A percentile compares a stretch with the other conserved stretches of the same genome.
These are phyloP conservation scores for Aeoliscus strigatus DNA, from an alignment of 2,797 vertebrate genomes.

Conservation along the genomic window DNA sequence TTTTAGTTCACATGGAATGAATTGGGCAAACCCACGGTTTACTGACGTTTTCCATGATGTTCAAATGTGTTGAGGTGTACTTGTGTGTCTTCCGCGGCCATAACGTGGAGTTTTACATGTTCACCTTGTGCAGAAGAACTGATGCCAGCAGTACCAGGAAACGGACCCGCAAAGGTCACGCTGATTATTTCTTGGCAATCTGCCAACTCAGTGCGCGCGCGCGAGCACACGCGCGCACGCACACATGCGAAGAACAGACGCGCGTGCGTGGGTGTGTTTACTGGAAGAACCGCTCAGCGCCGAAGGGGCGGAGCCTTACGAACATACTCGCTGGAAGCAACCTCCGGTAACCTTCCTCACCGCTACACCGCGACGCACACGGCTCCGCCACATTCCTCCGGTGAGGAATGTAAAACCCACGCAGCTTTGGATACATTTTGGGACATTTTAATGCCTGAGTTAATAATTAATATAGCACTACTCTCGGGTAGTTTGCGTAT, in stretches of 20 bases:
- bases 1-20: too few relatives aligned
- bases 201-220: slow-evolving; percentile 50
- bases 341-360: slow-evolving; percentile 63
- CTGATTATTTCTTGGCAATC: slow-evolving; percentile 77
- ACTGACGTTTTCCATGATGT: too few relatives aligned
- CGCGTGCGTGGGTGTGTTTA: slow-evolving; percentile 58
- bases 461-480: slow-evolving; percentile 65
- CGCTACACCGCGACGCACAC: slow-evolving; percentile 32
- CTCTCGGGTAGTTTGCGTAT: slow-evolving; percentile 70
- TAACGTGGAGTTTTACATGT: slow-evolving; percentile 28
- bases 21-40: too few relatives aligned
- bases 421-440: slow-evolving; percentile 37
- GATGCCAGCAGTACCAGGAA: slow-evolving; percentile 79
- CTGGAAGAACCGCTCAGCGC: slow-evolving; percentile 69
- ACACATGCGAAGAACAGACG: slow-evolving; percentile 16
- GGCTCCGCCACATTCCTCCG: slow-evolving; percentile 50
- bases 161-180: slow-evolving; percentile 73
- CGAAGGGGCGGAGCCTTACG: slow-evolving; percentile 75
- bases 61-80: too few relatives aligned
- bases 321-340: slow-evolving; percentile 69
- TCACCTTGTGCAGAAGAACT: slow-evolving; percentile 74
- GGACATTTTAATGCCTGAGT: slow-evolving; percentile 72
- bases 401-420: slow-evolving; percentile 27
- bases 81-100: too few relatives aligned
- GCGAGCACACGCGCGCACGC: slow-evolving; percentile 34